phyloP scores from a whole-genome alignment of 2,888 invertebrate species.

The Rhagium mordax region DNA sequence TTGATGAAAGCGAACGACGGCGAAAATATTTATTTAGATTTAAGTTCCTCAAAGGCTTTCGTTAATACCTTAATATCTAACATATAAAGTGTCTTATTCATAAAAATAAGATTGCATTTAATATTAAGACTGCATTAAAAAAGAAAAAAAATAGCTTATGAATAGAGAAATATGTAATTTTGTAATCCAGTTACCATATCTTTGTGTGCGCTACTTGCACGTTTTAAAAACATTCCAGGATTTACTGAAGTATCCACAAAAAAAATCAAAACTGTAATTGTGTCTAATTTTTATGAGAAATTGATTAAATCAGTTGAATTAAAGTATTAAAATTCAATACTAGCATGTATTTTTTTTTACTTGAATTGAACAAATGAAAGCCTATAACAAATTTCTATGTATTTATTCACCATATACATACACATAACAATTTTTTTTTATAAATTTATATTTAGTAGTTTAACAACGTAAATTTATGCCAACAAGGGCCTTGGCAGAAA shows the following conservation, averaged over 20 bases:
- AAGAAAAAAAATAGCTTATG: constrained; percentile 16
- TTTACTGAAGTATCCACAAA: not conserved
- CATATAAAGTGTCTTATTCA: constrained; percentile 36
- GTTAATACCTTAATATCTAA: not conserved
- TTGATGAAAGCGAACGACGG: not conserved
- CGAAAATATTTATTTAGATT: not conserved
- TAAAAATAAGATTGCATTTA: constrained; percentile 22
- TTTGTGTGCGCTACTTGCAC: not conserved
- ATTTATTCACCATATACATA: not conserved
- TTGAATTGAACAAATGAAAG: not conserved
- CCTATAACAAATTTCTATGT: too few species aligned
- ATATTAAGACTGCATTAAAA: constrained; percentile 15
- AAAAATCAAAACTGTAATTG: constrained; percentile 9
- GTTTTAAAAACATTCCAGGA: constrained; percentile 10
- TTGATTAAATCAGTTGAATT: constrained; percentile 10
- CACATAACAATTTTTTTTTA: not conserved
- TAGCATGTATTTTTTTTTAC: not conserved
- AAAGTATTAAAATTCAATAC: not conserved
- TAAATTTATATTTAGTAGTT: not conserved
- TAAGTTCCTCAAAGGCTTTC: not conserved
- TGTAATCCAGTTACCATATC: constrained; percentile 35
- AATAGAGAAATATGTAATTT: constrained; percentile 29
- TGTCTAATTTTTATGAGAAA: constrained; percentile 17
- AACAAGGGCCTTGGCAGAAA: too few species aligned
- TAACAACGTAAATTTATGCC: not conserved